Conservation (phyloP, 2,113 vertebrate species). For the Ophthalmolycus amberensis region DNA sequence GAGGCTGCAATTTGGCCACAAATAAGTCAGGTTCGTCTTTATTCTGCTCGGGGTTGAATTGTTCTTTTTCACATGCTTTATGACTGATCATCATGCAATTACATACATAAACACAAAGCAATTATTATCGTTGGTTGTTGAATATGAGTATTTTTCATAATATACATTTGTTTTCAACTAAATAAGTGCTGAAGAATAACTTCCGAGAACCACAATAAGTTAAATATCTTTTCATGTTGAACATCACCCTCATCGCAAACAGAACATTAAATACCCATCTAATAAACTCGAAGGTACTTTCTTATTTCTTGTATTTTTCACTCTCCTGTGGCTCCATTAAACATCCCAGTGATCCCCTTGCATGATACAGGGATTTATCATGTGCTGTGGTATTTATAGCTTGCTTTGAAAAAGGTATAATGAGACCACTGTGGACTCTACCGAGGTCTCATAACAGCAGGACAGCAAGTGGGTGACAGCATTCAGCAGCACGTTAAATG, state of each 20-base stretch:
- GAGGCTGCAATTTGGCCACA: slow-evolving; percentile 65
- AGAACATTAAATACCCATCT: not conserved
- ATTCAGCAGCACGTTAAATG: not conserved
- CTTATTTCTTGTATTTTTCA: not conserved
- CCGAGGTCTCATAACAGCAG: slow-evolving; percentile 6
- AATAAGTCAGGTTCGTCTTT: slow-evolving; percentile 15
- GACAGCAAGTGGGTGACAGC: slow-evolving; percentile 10
- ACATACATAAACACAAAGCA: not conserved
- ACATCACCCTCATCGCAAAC: not conserved
- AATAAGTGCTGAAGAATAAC: not conserved
- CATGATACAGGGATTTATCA: not conserved
- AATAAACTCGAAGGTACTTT: not conserved
- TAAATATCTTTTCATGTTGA: not conserved
- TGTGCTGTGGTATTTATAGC: not conserved
- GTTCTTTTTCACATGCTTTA: not conserved
- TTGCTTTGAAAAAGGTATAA: slow-evolving; percentile 27
- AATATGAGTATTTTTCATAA: not conserved
- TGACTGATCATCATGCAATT: not conserved
- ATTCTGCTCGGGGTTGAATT: not conserved
- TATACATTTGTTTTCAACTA: not conserved
- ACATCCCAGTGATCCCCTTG: not conserved
- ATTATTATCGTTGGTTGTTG: not conserved
- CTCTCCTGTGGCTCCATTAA: slow-evolving; percentile 31
- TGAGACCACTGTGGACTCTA: slow-evolving; percentile 15
- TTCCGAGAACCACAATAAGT: not conserved